These are phyloP conservation scores for Megaleporinus macrocephalus DNA, from an alignment of 2,113 vertebrate species.

Conservation along the genomic window DNA sequence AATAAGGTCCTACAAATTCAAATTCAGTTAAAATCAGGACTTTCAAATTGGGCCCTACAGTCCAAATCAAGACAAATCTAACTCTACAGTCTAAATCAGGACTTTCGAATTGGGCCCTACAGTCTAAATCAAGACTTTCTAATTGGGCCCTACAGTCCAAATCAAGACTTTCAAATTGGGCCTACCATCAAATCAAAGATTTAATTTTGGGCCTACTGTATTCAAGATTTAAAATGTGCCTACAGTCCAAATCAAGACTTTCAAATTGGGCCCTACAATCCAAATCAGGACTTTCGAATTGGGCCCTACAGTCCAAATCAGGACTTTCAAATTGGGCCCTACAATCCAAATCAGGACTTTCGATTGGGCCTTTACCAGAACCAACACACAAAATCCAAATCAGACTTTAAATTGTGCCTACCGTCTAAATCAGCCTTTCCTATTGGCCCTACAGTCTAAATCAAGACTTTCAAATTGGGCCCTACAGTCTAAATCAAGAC, in stretches of 20 bases:
- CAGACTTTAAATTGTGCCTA: neutral
- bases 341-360: neutral
- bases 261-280: neutral
- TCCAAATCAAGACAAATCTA: neutral
- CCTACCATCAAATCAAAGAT: too few species aligned
- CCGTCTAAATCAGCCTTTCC: conserved; percentile 4
- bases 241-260: too few species aligned
- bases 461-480: too few species aligned
- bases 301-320: too few species aligned
- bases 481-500: too few species aligned
- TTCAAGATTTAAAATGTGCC: too few species aligned
- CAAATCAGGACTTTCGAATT: neutral
- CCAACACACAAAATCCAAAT: neutral
- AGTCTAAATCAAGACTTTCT: neutral
- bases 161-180: too few species aligned
- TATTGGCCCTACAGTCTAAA: too few species aligned
- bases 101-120: neutral
- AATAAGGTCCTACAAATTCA: neutral
- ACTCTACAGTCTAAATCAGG: neutral
- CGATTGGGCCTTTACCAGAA: neutral
- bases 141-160: neutral
- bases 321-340: too few species aligned
- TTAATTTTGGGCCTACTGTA: too few species aligned
- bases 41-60: neutral
- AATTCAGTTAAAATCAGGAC: too few species aligned